These are phyloP conservation scores for Asobara japonica DNA, from an alignment of 1,140 invertebrate genomes.

Conservation along the genomic window DNA sequence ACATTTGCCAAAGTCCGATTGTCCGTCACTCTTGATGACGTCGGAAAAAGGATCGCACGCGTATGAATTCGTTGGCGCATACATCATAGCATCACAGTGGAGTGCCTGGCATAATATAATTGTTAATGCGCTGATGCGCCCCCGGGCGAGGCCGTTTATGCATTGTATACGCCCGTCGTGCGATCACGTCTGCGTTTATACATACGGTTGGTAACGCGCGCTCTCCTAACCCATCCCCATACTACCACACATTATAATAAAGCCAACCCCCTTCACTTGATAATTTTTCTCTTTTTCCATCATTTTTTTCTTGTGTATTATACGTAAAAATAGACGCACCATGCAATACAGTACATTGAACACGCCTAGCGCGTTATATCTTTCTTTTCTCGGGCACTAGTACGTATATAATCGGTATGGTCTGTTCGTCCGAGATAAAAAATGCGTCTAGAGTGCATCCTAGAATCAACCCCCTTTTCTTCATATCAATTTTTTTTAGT, in stretches of 20 bases:
- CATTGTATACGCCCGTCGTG: conserved; percentile 43
- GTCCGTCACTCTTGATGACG: not conserved
- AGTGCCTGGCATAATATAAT: conserved; percentile 58
- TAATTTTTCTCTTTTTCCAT: conserved; percentile 12
- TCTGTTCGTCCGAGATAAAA: conserved; percentile 15
- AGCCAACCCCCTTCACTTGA: conserved; percentile 9
- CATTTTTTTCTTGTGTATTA: conserved; percentile 18
- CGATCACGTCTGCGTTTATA: conserved; percentile 28
- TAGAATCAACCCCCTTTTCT: not conserved
- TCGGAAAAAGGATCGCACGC: conserved; percentile 39
- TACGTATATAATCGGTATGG: conserved; percentile 14
- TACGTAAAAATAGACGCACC: conserved; percentile 54
- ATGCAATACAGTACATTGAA: conserved; percentile 38
- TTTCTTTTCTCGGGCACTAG: conserved; percentile 17
- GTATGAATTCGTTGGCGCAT: conserved; percentile 56
- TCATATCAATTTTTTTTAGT: not conserved
- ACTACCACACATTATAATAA: not conserved
- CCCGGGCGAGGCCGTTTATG: conserved; percentile 49
- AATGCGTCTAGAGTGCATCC: conserved; percentile 14
- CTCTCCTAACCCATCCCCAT: not conserved
- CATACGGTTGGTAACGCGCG: conserved; percentile 36
- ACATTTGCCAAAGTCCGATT: not conserved
- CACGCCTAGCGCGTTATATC: conserved; percentile 46
- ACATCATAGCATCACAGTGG: conserved; percentile 43
- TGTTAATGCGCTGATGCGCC: conserved; percentile 60